A percentile compares a stretch with the other conserved stretches of the same genome.
Conservation (phyloP, 1,140 invertebrate genomes). For the Drosophila lacertosa region DNA sequence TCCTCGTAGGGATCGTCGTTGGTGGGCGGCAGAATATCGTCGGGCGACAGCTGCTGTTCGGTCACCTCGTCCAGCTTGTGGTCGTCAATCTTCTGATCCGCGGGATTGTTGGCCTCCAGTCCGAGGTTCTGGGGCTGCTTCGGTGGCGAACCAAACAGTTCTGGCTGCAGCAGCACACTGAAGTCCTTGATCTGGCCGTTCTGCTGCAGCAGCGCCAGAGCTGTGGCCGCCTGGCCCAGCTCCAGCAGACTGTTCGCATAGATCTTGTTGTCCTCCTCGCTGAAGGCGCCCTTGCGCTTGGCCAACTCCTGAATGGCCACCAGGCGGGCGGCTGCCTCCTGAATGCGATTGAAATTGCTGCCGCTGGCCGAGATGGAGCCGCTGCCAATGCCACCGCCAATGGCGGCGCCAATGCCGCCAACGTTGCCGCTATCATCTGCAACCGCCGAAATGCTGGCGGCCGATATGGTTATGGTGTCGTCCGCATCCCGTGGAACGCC, state of each 20-base stretch:
- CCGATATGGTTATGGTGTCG: constrained; percentile 68
- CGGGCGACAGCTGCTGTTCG: constrained; percentile 68
- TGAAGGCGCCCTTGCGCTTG: constrained; percentile 84
- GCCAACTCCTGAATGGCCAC: constrained; percentile 85
- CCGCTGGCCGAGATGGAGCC: constrained; percentile 61
- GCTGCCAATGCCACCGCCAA: constrained; percentile 32
- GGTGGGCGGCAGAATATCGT: constrained; percentile 70
- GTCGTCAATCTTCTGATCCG: constrained; percentile 66
- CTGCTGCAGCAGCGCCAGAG: constrained; percentile 83
- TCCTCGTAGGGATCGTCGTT: constrained; percentile 79
- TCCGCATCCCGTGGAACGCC: constrained; percentile 49
- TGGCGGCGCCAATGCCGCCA: no score
- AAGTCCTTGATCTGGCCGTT: constrained; percentile 81
- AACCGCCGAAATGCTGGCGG: constrained; percentile 67
- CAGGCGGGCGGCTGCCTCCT: constrained; percentile 84
- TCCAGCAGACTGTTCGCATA: constrained; percentile 84
- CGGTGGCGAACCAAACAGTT: constrained; percentile 51
- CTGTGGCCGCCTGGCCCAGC: constrained; percentile 84
- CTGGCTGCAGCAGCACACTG: constrained; percentile 74
- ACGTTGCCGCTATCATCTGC: constrained; percentile 67
- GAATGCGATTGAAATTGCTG: constrained; percentile 84
- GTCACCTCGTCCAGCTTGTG: constrained; percentile 76
- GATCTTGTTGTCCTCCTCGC: constrained; percentile 81
- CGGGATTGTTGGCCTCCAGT: constrained; percentile 60
- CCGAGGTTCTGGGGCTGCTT: constrained; percentile 69